Percentiles rank a stretch among this genome's conserved stretches.
phyloP scores from a whole-genome alignment of 2,113 vertebrate species.

The Cacatua alba region DNA sequence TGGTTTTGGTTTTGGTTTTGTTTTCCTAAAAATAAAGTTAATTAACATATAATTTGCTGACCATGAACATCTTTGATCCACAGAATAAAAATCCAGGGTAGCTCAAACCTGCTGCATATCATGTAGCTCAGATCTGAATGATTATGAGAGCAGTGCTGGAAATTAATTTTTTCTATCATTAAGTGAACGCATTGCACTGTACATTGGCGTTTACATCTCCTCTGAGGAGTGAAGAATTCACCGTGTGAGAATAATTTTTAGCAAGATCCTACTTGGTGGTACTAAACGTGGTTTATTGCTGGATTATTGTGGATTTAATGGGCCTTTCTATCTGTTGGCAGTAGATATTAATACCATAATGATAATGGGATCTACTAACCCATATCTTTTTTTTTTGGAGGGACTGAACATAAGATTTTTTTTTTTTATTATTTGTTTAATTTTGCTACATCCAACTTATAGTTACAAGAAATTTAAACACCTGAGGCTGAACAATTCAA shows the following conservation, averaged over 20 bases:
- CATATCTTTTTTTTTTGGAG: slow-evolving; percentile 3
- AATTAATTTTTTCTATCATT: slow-evolving; percentile 3
- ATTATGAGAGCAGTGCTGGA: not conserved
- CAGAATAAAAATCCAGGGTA: not conserved
- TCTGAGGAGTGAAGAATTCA: not conserved
- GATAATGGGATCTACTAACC: slow-evolving; percentile 9
- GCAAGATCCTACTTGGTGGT: not conserved
- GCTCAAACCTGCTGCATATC: not conserved
- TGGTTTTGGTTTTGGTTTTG: not conserved
- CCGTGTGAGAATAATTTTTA: slow-evolving; percentile 46
- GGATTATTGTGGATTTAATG: slow-evolving; percentile 48
- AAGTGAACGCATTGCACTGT: not conserved
- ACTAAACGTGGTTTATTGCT: slow-evolving; percentile 21
- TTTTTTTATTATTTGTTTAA: not conserved
- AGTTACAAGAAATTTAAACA: slow-evolving; percentile 23
- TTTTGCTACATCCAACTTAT: not conserved
- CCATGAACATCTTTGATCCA: not conserved
- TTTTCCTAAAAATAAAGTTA: not conserved
- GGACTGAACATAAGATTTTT: not conserved
- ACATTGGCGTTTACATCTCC: not conserved
- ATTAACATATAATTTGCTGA: slow-evolving; percentile 17
- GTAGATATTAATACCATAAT: slow-evolving; percentile 33
- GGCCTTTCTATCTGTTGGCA: slow-evolving; percentile 38
- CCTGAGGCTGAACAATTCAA: not conserved
- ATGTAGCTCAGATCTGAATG: not conserved